Percentiles rank a stretch among this genome's conserved stretches.
Evolutionary conservation across 2,113 vertebrate genomes (phyloP).

Genomic region (Lipophrys pholis): DNA sequence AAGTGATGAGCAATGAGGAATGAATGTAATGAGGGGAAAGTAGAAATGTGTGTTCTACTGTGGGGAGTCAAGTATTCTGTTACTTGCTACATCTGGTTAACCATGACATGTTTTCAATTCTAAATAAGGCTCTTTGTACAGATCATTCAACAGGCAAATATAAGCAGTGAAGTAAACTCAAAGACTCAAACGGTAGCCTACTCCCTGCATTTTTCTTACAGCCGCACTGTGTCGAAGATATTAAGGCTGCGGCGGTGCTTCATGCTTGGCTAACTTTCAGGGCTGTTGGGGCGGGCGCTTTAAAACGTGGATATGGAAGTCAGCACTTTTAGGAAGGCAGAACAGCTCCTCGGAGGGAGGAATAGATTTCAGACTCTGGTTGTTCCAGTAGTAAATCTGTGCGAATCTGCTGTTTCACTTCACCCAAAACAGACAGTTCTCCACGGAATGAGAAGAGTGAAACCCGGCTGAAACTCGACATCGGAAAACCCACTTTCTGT

Average conservation of each 20-base stretch:
- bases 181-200: conserved; percentile 32
- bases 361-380: conserved; percentile 34
- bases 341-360: conserved; percentile 58
- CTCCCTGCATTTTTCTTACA: conserved; percentile 36
- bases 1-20: too few species aligned
- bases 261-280: conserved; percentile 44
- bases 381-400: conserved; percentile 66
- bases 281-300: conserved; percentile 50
- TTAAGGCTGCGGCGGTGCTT: conserved; percentile 52
- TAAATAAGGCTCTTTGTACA: conserved; percentile 1
- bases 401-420: conserved; percentile 66
- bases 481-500: conserved; percentile 42
- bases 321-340: conserved; percentile 68
- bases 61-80: too few species aligned
- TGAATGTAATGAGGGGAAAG: too few species aligned
- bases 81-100: neutral
- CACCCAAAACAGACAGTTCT: conserved; percentile 34
- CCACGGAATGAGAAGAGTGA: conserved; percentile 23
- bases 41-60: too few species aligned
- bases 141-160: conserved; percentile 10
- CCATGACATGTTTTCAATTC: conserved; percentile 3
- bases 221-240: conserved; percentile 56
- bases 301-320: conserved; percentile 58
- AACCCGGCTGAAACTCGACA: conserved; percentile 34
- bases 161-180: conserved; percentile 2